Base-by-base conservation (phyloP, 2,113 vertebrate genomes). In the Proteles cristata region DNA sequence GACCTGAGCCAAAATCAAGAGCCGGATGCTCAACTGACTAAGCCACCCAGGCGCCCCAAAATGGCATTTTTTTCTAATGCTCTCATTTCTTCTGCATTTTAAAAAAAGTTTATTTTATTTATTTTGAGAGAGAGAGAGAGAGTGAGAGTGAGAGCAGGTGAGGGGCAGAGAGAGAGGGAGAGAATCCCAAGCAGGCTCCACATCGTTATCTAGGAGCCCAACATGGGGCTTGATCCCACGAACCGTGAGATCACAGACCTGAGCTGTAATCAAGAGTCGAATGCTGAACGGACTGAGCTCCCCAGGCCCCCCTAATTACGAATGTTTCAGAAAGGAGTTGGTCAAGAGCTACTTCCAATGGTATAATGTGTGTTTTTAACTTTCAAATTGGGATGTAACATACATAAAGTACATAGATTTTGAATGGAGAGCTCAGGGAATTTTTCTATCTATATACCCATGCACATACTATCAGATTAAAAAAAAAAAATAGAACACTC, bases 401-500 rank as follows among this genome's bases (percentile, higher is more conserved):
- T 58, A 87, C 15, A 43, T 17, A 55, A 31, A 58, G 35, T 31
- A 10, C 58, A 68, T 10, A 33, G 31, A 76, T 66, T 35, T 74
- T 48, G 35, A 76, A 68, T 19, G 43, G 58, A 71, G 33, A 74
- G 43, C 39, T 80, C 5, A 7, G 55, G 33, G 81, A 79, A 58
- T 80, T 45, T 85, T 69, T 17, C 53, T 16, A 25, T n/a, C 28
- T 45, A 35, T 33, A 65, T 31, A 26, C 6, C 19, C 1, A 4
- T 43, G 43, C n/a, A 69, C 90, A 31, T 25, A 43, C 50, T 2
- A 19, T 14, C 39, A 50, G 71, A 80, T 33, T 16, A 39, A 55
- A 58, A 88, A 88, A 93, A 85, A 21, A 73, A 77, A 48, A 16
- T 2, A 90, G 28, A 89, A 10, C 43, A 85, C 17, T 90, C 79